These are phyloP conservation scores for Liodrosophila aerea DNA, from an alignment of 2,888 invertebrate species.

Conservation along the genomic window DNA sequence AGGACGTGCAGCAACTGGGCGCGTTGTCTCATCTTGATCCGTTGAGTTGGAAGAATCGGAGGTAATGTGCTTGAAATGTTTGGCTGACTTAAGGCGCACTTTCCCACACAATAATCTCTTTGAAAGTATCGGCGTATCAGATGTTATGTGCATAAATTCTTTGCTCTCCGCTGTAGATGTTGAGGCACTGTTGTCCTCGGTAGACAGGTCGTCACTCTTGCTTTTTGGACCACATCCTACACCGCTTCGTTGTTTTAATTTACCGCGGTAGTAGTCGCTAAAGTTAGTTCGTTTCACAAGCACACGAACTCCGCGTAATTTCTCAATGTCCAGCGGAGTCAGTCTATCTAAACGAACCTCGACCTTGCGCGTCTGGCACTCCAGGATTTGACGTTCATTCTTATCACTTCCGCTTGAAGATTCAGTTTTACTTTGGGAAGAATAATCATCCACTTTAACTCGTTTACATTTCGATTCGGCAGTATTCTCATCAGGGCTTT, in stretches of 20 bases:
- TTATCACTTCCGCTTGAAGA: background rate
- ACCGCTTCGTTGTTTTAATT: background rate
- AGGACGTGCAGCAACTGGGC: too few relatives aligned
- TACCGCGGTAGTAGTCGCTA: conserved; percentile 27
- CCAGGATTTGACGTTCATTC: conserved; percentile 37
- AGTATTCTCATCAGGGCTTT: too few relatives aligned
- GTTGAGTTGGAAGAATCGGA: conserved; percentile 63
- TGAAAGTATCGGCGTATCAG: conserved; percentile 42
- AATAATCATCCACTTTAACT: too few relatives aligned
- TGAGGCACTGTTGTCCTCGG: conserved; percentile 46
- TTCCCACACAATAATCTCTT: background rate
- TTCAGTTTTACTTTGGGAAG: background rate
- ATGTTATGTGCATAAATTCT: conserved; percentile 59
- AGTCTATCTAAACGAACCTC: conserved; percentile 44
- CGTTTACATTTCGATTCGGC: background rate
- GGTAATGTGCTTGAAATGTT: conserved; percentile 44
- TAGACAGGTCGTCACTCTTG: background rate
- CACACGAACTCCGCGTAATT: conserved; percentile 56
- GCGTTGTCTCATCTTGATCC: conserved; percentile 48
- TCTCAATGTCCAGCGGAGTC: conserved; percentile 39
- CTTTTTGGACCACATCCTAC: too few relatives aligned
- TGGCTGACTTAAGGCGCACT: conserved; percentile 16
- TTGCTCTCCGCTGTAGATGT: conserved; percentile 26
- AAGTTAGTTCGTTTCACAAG: conserved; percentile 59
- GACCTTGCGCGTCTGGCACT: conserved; percentile 45